These are phyloP conservation scores for Cheilosia variabilis DNA, from an alignment of 2,888 invertebrate species.

Conservation along the genomic window DNA sequence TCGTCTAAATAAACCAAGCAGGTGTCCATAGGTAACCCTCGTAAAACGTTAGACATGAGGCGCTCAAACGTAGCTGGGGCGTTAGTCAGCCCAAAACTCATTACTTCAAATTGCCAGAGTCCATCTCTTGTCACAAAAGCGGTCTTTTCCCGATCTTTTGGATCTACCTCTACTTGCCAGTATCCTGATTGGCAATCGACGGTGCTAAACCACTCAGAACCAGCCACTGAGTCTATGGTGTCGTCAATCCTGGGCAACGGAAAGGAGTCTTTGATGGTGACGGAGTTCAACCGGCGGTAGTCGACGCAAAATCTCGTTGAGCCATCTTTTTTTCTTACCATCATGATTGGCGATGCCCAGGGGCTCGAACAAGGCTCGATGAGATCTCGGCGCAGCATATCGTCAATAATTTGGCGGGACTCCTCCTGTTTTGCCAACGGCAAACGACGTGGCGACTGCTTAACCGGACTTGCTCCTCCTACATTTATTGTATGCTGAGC, in stretches of 20 bases:
- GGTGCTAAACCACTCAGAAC: constrained; percentile 22
- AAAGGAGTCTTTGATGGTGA: constrained; percentile 40
- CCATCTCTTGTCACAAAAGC: constrained; percentile 26
- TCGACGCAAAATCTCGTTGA: constrained; percentile 1
- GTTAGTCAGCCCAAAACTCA: constrained; percentile 27
- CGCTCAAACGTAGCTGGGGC: constrained; percentile 1
- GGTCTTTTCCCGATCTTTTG: constrained; percentile 15
- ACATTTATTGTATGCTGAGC: constrained; percentile 44
- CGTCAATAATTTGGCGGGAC: constrained; percentile 22
- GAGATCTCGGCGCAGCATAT: constrained; percentile 27
- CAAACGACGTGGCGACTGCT: no score
- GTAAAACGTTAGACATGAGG: neutral
- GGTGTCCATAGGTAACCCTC: constrained; percentile 7
- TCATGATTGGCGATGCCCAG: constrained; percentile 45
- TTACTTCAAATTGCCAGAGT: constrained; percentile 39
- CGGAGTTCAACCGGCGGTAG: constrained; percentile 19
- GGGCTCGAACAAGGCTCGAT: constrained; percentile 41
- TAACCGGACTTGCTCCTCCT: constrained; percentile 26
- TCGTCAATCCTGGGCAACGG: constrained; percentile 57
- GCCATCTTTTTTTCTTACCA: constrained; percentile 47
- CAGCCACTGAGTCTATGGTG: constrained; percentile 18
- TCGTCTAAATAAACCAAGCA: constrained; percentile 12
- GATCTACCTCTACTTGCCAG: constrained; percentile 43
- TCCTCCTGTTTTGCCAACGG: no score
- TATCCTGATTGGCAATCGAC: constrained; percentile 46